phyloP scores from a whole-genome alignment of 2,888 invertebrate genomes.

The Theristus sp. region DNA sequence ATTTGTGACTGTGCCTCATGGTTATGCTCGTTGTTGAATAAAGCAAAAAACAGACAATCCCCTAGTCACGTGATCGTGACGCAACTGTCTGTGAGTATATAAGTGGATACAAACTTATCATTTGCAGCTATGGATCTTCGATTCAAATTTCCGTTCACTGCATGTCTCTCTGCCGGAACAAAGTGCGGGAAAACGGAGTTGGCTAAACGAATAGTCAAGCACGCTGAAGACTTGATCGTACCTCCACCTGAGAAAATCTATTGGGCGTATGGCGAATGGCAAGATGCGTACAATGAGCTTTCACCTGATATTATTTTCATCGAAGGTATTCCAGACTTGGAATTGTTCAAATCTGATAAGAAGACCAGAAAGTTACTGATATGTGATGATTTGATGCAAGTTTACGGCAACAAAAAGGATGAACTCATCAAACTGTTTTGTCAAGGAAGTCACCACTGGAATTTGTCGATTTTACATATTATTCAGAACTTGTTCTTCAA shows the following conservation, averaged over 20 bases:
- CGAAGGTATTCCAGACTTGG: neutral
- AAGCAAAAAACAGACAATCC: no score
- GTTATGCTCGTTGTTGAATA: no score
- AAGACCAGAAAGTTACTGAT: neutral
- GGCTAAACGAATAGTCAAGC: neutral
- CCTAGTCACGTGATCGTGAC: no score
- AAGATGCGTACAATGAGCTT: neutral
- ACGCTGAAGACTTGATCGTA: neutral
- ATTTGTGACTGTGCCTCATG: no score
- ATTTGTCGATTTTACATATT: neutral
- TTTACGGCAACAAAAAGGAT: neutral
- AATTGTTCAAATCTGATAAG: neutral
- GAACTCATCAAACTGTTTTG: neutral
- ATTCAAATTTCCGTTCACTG: neutral
- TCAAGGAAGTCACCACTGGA: neutral
- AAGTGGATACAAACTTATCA: neutral
- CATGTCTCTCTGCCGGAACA: neutral
- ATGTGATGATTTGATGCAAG: neutral
- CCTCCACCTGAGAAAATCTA: neutral
- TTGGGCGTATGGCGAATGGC: neutral
- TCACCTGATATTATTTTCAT: neutral
- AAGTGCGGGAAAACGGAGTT: neutral
- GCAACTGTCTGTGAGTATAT: neutral
- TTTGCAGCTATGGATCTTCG: neutral
- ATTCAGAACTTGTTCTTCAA: neutral